Conservation (phyloP, 2,888 invertebrate species). For the Lasius fuliginosus region DNA sequence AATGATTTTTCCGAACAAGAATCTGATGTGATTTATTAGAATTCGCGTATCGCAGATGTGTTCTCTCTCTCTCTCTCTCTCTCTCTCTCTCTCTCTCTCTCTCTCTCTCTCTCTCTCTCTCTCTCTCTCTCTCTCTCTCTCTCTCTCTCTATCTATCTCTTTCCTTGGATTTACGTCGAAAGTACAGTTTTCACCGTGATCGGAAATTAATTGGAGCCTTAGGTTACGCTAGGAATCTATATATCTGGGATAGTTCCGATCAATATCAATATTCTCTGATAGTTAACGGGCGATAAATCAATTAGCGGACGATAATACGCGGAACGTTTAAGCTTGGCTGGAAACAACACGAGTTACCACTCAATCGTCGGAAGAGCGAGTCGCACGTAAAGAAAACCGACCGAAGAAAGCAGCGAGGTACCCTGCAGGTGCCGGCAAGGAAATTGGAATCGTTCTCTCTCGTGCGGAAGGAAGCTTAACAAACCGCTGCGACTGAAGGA, state of each 20-base stretch:
- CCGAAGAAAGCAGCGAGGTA: conserved; percentile 5
- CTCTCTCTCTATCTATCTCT: not conserved
- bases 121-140: too few species aligned
- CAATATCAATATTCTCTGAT: conserved; percentile 52
- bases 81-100: not conserved
- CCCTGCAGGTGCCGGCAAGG: conserved; percentile 3
- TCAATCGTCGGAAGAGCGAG: conserved; percentile 44
- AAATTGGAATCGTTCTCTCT: conserved; percentile 39
- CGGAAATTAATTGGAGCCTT: conserved; percentile 45
- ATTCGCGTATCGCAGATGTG: not conserved
- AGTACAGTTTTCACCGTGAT: conserved; percentile 41
- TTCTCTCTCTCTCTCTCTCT: not conserved
- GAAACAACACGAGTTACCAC: conserved; percentile 49
- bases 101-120: not conserved
- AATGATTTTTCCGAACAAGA: not conserved
- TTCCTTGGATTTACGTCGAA: conserved; percentile 9
- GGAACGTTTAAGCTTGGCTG: conserved; percentile 40
- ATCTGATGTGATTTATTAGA: conserved; percentile 9
- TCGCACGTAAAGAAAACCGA: conserved; percentile 14
- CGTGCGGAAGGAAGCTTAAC: conserved; percentile 39
- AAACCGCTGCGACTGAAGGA: conserved; percentile 33
- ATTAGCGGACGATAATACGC: conserved; percentile 43
- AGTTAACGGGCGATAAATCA: conserved; percentile 56
- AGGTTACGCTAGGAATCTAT: conserved; percentile 13
- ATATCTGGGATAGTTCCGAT: conserved; percentile 29